Evolutionary conservation across 1,140 invertebrate genomes (phyloP), one percentile per base, ranked within the genome.

Genomic region (Scaptomyza montana): DNA sequence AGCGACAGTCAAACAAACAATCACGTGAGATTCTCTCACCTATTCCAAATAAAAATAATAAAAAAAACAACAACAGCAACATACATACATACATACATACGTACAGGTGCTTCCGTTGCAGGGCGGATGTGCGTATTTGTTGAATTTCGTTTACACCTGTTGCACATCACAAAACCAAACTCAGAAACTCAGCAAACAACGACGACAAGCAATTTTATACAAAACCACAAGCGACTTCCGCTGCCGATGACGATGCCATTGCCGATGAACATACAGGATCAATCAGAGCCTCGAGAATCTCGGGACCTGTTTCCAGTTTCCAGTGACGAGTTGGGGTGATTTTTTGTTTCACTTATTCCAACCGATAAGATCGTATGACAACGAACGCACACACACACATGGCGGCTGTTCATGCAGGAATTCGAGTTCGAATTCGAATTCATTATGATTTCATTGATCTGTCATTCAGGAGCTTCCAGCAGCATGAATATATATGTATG

Each of bases 391-490:
- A 45, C 56, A 39, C 16, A 53, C 25, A 25, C 39, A 45, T 25
- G 39, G 39, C 55, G 25, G 30, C 56, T 53, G 39, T 47, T 47
- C 25, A 16, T 47, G 43, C 25, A 45, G 45, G 59, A 47, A 60
- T 49, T 70, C 78, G 84, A 79, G 78, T 68, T 74, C 78, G 39
- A 43, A 43, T 43, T 70, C 82, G 84, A 79, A 87, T 68, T 74
- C 78, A 79, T 82, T 89, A 87, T 79, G 69, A 87, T 89, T 87
- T 87, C 84, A 87, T 87, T 87, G 84, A 87, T 87, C 84, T 87
- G 84, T 89, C 84, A 84, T 84, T 89, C 69, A 77, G 67, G 68
- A 87, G 82, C 82, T 87, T 77, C 78, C 84, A 87, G 78, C 84
- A 87, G 78, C 76, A 68, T 69, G 82, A 25, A 21, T 7, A 25